These are phyloP conservation scores for Melipona beecheii DNA, from an alignment of 2,888 invertebrate genomes.

Conservation along the genomic window DNA sequence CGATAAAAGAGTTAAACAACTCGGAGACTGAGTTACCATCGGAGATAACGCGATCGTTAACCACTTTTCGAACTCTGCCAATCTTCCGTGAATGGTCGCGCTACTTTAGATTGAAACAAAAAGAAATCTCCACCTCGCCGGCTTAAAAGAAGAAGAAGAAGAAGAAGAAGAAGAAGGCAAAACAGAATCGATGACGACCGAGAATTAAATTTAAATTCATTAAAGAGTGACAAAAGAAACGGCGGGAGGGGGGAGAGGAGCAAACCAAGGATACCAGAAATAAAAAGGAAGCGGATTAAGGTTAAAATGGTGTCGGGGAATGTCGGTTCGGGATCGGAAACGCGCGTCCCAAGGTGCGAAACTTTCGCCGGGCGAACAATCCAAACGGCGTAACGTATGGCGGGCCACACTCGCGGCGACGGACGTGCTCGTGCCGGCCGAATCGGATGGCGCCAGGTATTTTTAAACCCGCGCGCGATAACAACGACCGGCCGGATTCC, in stretches of 20 bases:
- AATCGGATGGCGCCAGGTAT: constrained; percentile 70
- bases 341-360: constrained; percentile 26
- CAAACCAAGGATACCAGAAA: background rate
- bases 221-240: background rate
- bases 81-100: background rate
- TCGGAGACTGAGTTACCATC: no score
- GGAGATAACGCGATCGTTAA: background rate
- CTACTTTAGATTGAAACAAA: no score
- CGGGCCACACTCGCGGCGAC: constrained; percentile 24
- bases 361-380: constrained; percentile 59
- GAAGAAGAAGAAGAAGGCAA: no score
- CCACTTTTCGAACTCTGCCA: background rate
- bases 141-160: no score
- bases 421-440: constrained; percentile 51
- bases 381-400: constrained; percentile 50
- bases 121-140: no score
- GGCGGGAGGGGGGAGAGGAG: background rate
- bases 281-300: background rate
- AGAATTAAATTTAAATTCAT: no score
- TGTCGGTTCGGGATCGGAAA: constrained; percentile 34
- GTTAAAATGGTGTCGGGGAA: constrained; percentile 5
- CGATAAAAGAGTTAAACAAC: background rate
- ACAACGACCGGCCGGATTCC: constrained; percentile 65
- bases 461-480: constrained; percentile 72
- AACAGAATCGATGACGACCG: no score